phyloP scores from a whole-genome alignment of 1,140 invertebrate species.

The Lerema accius region DNA sequence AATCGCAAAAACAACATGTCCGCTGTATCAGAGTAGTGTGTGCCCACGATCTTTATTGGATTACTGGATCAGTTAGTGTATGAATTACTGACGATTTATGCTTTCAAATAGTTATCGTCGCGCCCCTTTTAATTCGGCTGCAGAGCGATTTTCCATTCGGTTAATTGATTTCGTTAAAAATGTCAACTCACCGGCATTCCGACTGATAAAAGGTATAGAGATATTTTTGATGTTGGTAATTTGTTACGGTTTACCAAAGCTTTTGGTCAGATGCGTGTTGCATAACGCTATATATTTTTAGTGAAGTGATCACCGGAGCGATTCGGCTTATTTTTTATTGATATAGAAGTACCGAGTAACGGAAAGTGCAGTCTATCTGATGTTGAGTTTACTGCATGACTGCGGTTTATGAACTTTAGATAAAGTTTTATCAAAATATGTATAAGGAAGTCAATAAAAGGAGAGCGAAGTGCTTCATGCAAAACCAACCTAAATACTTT shows the following conservation, averaged over 20 bases:
- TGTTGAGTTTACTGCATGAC: too few relatives aligned
- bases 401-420: too few relatives aligned
- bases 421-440: too few relatives aligned
- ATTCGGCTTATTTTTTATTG: background rate
- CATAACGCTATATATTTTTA: slow-evolving; percentile 3
- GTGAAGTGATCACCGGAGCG: slow-evolving; percentile 1
- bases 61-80: slow-evolving; percentile 61
- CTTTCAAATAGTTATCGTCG: slow-evolving; percentile 38
- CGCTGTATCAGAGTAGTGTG: slow-evolving; percentile 46
- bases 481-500: too few relatives aligned
- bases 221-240: slow-evolving; percentile 20
- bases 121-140: slow-evolving; percentile 37
- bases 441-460: too few relatives aligned
- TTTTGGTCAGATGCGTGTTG: background rate
- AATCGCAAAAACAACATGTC: slow-evolving; percentile 68
- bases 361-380: too few relatives aligned
- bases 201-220: slow-evolving; percentile 20
- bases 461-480: too few relatives aligned
- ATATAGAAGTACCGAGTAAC: too few relatives aligned
- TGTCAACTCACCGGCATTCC: slow-evolving; percentile 20
- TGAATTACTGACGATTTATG: slow-evolving; percentile 48
- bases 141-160: slow-evolving; percentile 29
- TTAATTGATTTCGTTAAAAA: slow-evolving; percentile 35
- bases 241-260: slow-evolving; percentile 30
- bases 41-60: slow-evolving; percentile 65